A percentile compares a stretch with the other conserved stretches of the same genome.
These are phyloP conservation scores for Drosophila saltans DNA, from an alignment of 1,140 invertebrate species.

Conservation along the genomic window DNA sequence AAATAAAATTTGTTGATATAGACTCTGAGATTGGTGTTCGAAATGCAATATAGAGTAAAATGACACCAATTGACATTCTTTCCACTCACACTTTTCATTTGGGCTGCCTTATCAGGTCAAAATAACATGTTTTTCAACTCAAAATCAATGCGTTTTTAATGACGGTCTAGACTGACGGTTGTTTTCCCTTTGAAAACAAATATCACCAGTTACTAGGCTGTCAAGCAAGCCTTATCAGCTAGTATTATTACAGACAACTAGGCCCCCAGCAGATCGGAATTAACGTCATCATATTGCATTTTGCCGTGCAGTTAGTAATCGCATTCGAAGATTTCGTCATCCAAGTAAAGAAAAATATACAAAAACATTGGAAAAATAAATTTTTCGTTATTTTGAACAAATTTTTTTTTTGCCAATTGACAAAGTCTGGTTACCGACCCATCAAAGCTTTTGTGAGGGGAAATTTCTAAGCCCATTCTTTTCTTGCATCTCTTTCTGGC, in stretches of 20 bases:
- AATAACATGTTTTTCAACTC: conserved; percentile 75
- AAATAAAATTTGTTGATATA: not conserved
- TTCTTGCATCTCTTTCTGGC: conserved; percentile 17
- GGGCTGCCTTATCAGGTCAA: conserved; percentile 56
- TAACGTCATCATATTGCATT: conserved; percentile 51
- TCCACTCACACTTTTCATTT: conserved; percentile 60
- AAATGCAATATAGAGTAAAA: not conserved
- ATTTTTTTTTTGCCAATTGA: not conserved
- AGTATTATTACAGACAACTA: conserved; percentile 28
- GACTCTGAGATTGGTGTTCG: not conserved
- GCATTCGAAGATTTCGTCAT: conserved; percentile 60
- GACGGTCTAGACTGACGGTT: conserved; percentile 46
- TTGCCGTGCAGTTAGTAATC: conserved; percentile 43
- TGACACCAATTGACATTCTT: conserved; percentile 41
- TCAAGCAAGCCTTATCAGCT: conserved; percentile 49
- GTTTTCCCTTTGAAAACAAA: conserved; percentile 43
- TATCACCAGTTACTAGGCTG: conserved; percentile 53
- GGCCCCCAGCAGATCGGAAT: conserved; percentile 46
- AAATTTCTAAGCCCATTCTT: conserved; percentile 49
- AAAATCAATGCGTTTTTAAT: conserved; percentile 47
- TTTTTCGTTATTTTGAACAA: conserved; percentile 7
- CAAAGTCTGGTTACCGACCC: conserved; percentile 25
- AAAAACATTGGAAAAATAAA: conserved; percentile 40
- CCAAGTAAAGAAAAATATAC: conserved; percentile 41
- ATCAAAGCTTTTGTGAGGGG: not conserved